These are phyloP conservation scores for Alentia gelatinosa DNA, from an alignment of 2,888 invertebrate genomes.

Conservation along the genomic window DNA sequence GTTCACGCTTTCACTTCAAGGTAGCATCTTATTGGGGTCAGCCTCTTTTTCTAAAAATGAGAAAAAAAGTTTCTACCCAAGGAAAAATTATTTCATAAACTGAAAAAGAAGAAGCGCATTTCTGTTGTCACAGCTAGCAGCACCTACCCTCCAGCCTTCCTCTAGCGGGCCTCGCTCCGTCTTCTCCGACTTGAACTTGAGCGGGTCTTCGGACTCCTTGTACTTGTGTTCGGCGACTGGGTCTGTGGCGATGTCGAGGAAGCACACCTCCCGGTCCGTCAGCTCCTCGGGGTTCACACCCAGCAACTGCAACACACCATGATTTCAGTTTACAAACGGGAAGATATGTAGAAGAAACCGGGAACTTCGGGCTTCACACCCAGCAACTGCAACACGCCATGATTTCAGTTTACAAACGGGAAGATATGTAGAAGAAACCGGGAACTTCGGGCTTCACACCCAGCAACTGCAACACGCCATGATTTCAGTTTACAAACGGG, in stretches of 20 bases:
- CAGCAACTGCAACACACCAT: constrained; percentile 85
- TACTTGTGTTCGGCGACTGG: constrained; percentile 92
- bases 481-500: not conserved
- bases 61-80: no score
- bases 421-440: no score
- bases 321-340: not conserved
- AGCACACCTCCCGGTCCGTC: constrained; percentile 88
- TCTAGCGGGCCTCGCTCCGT: constrained; percentile 91
- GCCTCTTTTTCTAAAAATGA: no score
- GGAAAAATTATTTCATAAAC: no score
- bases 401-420: not conserved
- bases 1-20: no score
- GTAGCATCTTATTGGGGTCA: no score
- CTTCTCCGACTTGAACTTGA: constrained; percentile 90
- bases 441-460: constrained; percentile 87
- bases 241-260: constrained; percentile 93
- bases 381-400: constrained; percentile 85
- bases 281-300: constrained; percentile 88
- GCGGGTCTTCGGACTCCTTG: constrained; percentile 93
- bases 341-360: no score
- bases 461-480: constrained; percentile 85
- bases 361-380: constrained; percentile 87
- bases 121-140: no score
- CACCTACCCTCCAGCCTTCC: constrained; percentile 87
- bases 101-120: no score